Conservation (phyloP, 2,113 vertebrate genomes). For the Apeltes quadracus region DNA sequence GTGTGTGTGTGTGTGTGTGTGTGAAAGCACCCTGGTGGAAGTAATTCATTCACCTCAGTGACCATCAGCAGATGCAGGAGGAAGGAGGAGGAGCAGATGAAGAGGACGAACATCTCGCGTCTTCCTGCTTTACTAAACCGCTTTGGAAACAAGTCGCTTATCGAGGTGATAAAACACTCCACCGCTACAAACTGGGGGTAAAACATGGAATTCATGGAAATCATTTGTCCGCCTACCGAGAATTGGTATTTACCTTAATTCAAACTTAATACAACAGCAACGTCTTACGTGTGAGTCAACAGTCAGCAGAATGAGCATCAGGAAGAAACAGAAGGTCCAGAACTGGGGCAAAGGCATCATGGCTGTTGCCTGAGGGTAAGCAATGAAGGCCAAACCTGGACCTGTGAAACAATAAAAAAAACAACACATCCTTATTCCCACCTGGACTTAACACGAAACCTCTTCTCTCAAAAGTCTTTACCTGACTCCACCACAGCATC, state of each 20-base stretch:
- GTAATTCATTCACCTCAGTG: conserved; percentile 48
- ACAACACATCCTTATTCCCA: background rate
- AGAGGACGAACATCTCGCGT: conserved; percentile 44
- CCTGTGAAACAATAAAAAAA: conserved; percentile 43
- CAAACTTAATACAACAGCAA: background rate
- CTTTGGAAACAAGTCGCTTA: conserved; percentile 46
- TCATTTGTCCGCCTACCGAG: too few relatives aligned
- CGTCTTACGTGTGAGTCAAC: conserved; percentile 71
- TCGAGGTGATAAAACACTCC: conserved; percentile 50
- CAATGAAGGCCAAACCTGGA: conserved; percentile 74
- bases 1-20: too few relatives aligned
- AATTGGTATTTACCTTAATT: background rate
- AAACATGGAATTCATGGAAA: background rate
- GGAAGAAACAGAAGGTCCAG: conserved; percentile 74
- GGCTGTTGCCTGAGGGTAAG: conserved; percentile 73
- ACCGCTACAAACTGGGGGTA: conserved; percentile 69
- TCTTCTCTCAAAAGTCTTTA: background rate
- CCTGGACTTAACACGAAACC: background rate
- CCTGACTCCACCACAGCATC: background rate
- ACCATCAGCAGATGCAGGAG: conserved; percentile 48
- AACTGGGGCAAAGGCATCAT: conserved; percentile 76
- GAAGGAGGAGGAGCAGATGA: conserved; percentile 45
- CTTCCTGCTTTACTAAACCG: conserved; percentile 17
- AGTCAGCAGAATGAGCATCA: conserved; percentile 71
- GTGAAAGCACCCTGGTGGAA: background rate